Base-by-base conservation (phyloP, 2,797 vertebrate genomes). In the Scarus forsteni region DNA sequence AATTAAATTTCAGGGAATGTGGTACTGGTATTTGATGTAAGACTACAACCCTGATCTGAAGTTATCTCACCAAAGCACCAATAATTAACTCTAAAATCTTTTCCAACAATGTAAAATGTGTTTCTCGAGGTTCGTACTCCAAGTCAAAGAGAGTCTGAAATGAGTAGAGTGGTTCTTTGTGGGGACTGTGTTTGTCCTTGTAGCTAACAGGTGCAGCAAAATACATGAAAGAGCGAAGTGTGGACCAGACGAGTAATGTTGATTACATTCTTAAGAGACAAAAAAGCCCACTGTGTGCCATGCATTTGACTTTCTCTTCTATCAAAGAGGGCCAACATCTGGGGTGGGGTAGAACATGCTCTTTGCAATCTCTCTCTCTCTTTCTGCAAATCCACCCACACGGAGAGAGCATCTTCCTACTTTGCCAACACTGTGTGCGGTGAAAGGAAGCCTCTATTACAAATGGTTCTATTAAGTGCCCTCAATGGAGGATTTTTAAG, bases 381-480 rank as follows among this genome's bases (percentile, higher is more conserved):
- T 66, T 51, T 51, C 46, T 79, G 77, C 70, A 79, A 77, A 88
- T 85, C 68, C 77, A 81, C 85, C 84, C 84, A 54, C 85, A 79
- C 81, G 56, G 58, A 66, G 58, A 66, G 66, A 79, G 84, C 71
- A 4, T 71, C 85, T 83, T 74, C 79, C 73, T 87, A 72, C 77
- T 85, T 81, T 88, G 73, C 76, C 73, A 60, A 69, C 42, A 14
- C 66, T 58, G 69, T 76, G 59, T 53, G 79, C 66, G 46, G 73
- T 84, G 75, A 89, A 88, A 92, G 84, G 80, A 88, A 81, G 86
- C 80, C 79, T 92, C 87, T 73, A 84, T 92, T 92, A 93, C 84
- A 92, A 92, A 92, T 90, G 85, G 77, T 81, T 92, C 89, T 80
- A 92, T 93, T 92, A 92, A 92, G 90, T 89, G 84, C 85, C 88